These are phyloP conservation scores for Emydura subglobosa DNA, from an alignment of 2,113 vertebrate species.

Conservation along the genomic window DNA sequence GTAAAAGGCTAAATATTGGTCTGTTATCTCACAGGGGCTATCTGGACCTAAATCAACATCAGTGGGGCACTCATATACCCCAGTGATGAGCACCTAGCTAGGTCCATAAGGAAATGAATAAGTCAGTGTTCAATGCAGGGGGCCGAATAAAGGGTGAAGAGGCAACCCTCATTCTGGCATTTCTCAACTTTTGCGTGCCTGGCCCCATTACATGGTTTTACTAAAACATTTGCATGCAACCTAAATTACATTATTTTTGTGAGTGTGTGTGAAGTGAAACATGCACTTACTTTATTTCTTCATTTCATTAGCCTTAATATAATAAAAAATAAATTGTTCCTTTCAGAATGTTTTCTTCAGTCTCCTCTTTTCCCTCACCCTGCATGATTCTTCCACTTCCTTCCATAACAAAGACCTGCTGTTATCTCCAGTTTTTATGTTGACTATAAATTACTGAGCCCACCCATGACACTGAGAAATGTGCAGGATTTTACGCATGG, in stretches of 20 bases:
- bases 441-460: neutral
- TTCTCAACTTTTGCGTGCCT: neutral
- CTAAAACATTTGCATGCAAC: neutral
- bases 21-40: neutral
- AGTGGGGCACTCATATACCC: neutral
- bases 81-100: neutral
- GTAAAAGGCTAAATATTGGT: neutral
- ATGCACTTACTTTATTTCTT: rapidly evolving
- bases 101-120: neutral
- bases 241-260: neutral
- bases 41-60: neutral
- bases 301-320: neutral
- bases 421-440: neutral
- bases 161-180: neutral
- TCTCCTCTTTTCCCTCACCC: neutral
- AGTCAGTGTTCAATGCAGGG: neutral
- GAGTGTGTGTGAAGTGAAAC: neutral
- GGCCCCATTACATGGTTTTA: neutral
- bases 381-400: neutral
- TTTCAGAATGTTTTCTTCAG: neutral
- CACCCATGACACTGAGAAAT: neutral
- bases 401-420: neutral
- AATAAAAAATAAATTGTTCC: neutral
- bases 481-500: neutral
- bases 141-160: neutral